These are phyloP conservation scores for Smutsia gigantea DNA, from an alignment of 2,797 vertebrate species.

Conservation along the genomic window DNA sequence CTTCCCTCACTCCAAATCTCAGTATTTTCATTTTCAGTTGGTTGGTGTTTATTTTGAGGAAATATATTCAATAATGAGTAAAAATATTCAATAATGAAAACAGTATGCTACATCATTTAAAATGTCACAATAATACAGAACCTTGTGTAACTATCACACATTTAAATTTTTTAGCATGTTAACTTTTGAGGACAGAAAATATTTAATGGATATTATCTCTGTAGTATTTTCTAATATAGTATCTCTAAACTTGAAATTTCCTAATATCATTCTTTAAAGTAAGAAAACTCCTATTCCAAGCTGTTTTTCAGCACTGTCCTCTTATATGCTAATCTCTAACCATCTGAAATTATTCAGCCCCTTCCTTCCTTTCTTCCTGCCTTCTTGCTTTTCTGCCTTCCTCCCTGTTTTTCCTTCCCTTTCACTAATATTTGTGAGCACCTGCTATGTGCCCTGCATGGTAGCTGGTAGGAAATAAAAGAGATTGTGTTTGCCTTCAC, in stretches of 20 bases:
- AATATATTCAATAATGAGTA: neutral
- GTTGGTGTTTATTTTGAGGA: neutral
- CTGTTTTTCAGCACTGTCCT: neutral
- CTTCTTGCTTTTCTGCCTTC: neutral
- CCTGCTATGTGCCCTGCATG: neutral
- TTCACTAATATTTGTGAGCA: neutral
- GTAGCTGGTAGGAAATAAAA: neutral
- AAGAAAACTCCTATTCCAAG: neutral
- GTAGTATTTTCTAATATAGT: neutral
- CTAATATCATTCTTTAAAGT: constrained; percentile 8
- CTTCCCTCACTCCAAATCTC: constrained; percentile 3
- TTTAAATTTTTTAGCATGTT: constrained; percentile 18
- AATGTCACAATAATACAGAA: neutral
- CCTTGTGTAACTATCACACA: neutral
- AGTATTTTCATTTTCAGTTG: constrained; percentile 27
- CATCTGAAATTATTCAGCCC: neutral
- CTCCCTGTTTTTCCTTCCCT: neutral
- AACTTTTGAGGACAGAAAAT: constrained; percentile 35
- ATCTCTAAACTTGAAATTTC: constrained; percentile 25
- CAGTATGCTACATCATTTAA: constrained; percentile 1
- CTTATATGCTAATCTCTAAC: neutral
- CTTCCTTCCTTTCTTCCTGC: neutral
- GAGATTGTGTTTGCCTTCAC: neutral
- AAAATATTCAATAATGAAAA: constrained; percentile 38
- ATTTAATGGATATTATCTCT: neutral